These are phyloP conservation scores for Melanogrammus aeglefinus DNA, from an alignment of 2,797 vertebrate genomes.

Conservation along the genomic window DNA sequence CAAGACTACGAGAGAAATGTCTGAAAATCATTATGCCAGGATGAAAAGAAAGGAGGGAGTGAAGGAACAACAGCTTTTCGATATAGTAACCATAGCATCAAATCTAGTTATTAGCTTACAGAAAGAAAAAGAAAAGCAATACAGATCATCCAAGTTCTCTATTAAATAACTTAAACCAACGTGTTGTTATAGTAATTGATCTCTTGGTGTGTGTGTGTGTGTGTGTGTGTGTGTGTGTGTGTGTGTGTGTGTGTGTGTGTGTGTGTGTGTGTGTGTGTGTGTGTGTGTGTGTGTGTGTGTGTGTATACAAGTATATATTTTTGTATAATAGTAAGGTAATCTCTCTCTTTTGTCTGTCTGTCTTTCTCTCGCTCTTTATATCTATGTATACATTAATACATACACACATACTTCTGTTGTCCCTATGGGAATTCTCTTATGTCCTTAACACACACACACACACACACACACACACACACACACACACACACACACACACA, in stretches of 20 bases:
- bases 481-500: conserved; percentile 36
- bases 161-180: neutral
- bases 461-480: conserved; percentile 62
- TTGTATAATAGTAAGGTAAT: neutral
- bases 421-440: conserved; percentile 58
- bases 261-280: neutral
- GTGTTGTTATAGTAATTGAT: neutral
- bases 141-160: neutral
- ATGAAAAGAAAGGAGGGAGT: conserved; percentile 6
- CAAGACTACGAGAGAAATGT: conserved; percentile 31
- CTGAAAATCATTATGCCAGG: conserved; percentile 19
- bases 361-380: conserved; percentile 32
- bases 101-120: neutral
- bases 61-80: neutral
- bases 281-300: no score
- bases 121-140: neutral
- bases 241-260: neutral
- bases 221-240: neutral
- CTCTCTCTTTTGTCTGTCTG: conserved; percentile 17
- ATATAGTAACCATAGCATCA: neutral
- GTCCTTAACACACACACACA: conserved; percentile 71
- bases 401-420: conserved; percentile 39
- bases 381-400: conserved; percentile 54
- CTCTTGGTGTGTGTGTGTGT: neutral
- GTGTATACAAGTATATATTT: neutral